These are phyloP conservation scores for Fissipunctia ypsillon DNA, from an alignment of 2,888 invertebrate genomes.

Conservation along the genomic window DNA sequence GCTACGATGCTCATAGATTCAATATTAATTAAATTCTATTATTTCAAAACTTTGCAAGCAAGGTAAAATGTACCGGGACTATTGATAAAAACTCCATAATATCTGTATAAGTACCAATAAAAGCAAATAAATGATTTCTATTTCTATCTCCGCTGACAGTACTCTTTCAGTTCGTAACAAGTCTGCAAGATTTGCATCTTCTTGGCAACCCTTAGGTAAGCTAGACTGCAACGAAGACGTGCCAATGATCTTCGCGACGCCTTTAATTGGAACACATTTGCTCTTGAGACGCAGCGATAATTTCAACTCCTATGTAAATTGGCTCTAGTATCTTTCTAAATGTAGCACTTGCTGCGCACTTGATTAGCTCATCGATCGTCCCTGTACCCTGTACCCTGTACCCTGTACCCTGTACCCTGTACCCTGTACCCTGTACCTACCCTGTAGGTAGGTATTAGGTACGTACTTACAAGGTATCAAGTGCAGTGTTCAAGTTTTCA, in stretches of 20 bases:
- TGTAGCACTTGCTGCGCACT: not conserved
- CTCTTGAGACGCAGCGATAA: conserved; percentile 1
- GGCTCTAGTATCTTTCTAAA: not conserved
- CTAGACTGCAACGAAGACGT: conserved; percentile 17
- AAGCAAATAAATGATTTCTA: too few species aligned
- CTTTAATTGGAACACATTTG: conserved; percentile 36
- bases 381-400: not conserved
- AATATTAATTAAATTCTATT: too few species aligned
- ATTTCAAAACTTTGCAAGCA: too few species aligned
- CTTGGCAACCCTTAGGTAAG: conserved; percentile 25
- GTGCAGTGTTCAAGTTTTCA: not conserved
- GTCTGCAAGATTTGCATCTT: not conserved
- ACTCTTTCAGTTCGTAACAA: too few species aligned
- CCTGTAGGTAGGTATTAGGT: too few species aligned
- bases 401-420: too few species aligned
- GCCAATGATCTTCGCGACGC: conserved; percentile 21
- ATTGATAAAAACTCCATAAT: too few species aligned
- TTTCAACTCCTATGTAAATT: conserved; percentile 2
- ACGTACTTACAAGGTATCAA: not conserved
- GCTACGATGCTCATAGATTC: too few species aligned
- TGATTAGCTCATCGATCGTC: conserved; percentile 1
- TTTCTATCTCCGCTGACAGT: too few species aligned
- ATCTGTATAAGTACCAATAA: too few species aligned
- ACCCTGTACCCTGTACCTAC: too few species aligned
- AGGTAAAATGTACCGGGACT: too few species aligned